phyloP scores from a whole-genome alignment of 2,113 vertebrate species.

The Lycaon pictus region DNA sequence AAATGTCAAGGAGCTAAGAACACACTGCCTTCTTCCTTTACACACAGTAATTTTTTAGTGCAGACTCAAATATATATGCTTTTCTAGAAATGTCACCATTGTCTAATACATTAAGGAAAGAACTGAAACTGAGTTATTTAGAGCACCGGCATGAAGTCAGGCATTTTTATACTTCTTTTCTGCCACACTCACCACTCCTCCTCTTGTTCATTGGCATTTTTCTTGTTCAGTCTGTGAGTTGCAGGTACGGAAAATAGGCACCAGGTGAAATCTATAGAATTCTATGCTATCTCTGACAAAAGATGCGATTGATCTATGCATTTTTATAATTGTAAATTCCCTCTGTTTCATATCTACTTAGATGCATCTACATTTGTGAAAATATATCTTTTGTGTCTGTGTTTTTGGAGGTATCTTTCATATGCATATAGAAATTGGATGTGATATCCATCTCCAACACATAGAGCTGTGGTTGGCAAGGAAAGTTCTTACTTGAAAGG shows the following conservation, averaged over 20 bases:
- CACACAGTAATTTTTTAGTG: neutral
- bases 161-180: slow-evolving; percentile 7
- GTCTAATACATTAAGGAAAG: slow-evolving; percentile 32
- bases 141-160: neutral
- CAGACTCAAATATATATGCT: neutral
- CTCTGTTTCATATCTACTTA: neutral
- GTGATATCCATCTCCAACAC: neutral
- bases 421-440: neutral
- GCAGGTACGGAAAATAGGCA: neutral
- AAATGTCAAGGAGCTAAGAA: neutral
- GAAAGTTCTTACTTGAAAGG: slow-evolving; percentile 15
- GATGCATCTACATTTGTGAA: neutral
- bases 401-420: neutral
- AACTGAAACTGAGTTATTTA: slow-evolving; percentile 48
- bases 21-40: neutral
- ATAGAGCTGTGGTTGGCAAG: neutral
- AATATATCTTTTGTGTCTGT: neutral
- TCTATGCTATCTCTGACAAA: neutral
- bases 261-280: neutral
- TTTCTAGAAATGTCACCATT: slow-evolving; percentile 50
- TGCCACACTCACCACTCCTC: neutral
- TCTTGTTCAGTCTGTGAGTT: neutral
- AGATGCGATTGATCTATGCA: neutral
- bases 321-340: neutral
- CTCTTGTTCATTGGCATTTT: slow-evolving; percentile 41